These are phyloP conservation scores for Creontiades dilutus DNA, from an alignment of 2,888 invertebrate genomes.

Conservation along the genomic window DNA sequence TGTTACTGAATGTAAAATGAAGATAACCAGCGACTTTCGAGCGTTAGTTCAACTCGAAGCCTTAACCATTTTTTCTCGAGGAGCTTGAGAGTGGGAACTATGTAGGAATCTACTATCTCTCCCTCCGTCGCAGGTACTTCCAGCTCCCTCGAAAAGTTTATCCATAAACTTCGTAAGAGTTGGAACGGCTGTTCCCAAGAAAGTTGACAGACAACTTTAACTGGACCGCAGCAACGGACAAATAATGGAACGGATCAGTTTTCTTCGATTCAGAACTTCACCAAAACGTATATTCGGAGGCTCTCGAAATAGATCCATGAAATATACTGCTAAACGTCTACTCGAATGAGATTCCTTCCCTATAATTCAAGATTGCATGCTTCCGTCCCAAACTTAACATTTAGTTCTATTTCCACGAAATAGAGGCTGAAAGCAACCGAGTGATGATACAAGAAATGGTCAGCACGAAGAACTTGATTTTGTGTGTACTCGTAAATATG, in stretches of 20 bases:
- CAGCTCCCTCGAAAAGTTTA: slow-evolving; percentile 2
- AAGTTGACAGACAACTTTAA: background rate
- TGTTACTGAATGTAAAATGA: too few species aligned
- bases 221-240: slow-evolving; percentile 16
- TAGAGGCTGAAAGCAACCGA: too few species aligned
- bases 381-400: too few species aligned
- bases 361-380: too few species aligned
- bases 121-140: background rate
- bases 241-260: slow-evolving; percentile 2
- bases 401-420: too few species aligned
- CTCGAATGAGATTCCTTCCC: too few species aligned
- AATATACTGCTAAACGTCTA: too few species aligned
- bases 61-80: background rate
- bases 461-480: too few species aligned
- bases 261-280: background rate
- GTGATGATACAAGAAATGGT: too few species aligned
- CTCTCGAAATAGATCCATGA: too few species aligned
- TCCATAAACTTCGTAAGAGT: background rate
- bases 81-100: background rate
- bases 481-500: too few species aligned
- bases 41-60: background rate
- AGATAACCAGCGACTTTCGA: too few species aligned
- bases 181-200: slow-evolving; percentile 12
- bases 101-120: background rate
- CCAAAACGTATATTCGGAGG: background rate